A percentile compares a stretch with the other conserved stretches of the same genome.
phyloP scores from a whole-genome alignment of 2,113 vertebrate species.

The Sturnus vulgaris region DNA sequence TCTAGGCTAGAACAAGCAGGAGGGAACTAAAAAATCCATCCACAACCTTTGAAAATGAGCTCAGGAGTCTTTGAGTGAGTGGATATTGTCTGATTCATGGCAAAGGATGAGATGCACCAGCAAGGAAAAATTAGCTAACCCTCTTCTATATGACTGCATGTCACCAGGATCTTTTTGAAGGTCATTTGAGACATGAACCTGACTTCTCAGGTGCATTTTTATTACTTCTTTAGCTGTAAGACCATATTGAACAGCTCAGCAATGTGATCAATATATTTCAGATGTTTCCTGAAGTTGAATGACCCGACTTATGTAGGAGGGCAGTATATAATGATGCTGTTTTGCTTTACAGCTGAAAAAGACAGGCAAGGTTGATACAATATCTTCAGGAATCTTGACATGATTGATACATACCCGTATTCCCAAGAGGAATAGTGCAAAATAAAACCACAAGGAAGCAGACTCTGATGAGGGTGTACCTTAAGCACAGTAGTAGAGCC shows the following conservation, averaged over 20 bases:
- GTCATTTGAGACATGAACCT: background rate
- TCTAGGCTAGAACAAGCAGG: background rate
- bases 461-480: background rate
- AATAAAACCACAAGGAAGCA: background rate
- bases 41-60: background rate
- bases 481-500: background rate
- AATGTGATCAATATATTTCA: background rate
- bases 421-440: background rate
- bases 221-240: background rate
- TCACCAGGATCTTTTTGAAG: background rate
- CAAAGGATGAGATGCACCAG: background rate
- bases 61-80: background rate
- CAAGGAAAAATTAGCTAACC: background rate
- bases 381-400: background rate
- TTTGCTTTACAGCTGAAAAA: background rate
- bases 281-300: background rate
- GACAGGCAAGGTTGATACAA: background rate
- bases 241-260: background rate
- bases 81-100: rapidly evolving
- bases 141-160: background rate
- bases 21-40: background rate
- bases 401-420: background rate
- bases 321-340: background rate
- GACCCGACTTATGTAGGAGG: background rate
- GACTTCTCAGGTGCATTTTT: background rate